Evolutionary conservation across 2,113 vertebrate genomes (phyloP).

Genomic region (Argyrosomus japonicus): DNA sequence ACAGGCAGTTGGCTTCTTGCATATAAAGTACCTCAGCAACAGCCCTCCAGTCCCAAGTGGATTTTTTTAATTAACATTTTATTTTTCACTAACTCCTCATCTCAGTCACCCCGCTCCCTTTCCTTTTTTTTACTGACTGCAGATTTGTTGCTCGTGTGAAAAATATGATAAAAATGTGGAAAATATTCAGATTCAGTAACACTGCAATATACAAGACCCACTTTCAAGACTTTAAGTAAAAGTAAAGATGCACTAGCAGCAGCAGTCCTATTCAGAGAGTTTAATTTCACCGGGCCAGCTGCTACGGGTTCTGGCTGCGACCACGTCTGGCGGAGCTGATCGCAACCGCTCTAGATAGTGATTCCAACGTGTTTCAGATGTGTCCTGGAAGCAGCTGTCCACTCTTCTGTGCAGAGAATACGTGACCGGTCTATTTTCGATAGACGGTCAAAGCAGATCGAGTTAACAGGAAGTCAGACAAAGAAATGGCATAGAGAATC

Average conservation of each 20-base stretch:
- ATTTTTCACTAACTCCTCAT: constrained; percentile 1
- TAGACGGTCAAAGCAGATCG: no score
- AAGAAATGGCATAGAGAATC: no score
- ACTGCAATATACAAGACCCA: background rate
- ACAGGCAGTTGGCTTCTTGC: background rate
- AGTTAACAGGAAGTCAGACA: no score
- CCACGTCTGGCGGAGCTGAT: no score
- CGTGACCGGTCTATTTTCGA: no score
- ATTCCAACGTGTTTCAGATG: no score
- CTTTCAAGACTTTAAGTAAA: background rate
- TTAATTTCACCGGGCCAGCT: no score
- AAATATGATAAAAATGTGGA: background rate
- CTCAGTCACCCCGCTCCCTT: background rate
- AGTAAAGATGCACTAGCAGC: background rate
- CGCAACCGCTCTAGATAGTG: no score
- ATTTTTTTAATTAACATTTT: constrained; percentile 1
- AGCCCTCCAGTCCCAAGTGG: background rate
- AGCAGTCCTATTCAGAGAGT: background rate
- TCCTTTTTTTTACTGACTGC: background rate
- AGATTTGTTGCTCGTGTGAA: background rate
- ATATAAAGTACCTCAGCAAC: constrained; percentile 9
- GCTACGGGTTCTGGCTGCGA: no score
- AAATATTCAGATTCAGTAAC: background rate
- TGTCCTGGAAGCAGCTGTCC: no score
- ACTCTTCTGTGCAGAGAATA: no score